Conservation (phyloP, 2,113 vertebrate genomes). For the Haplochromis vanheusdeni region DNA sequence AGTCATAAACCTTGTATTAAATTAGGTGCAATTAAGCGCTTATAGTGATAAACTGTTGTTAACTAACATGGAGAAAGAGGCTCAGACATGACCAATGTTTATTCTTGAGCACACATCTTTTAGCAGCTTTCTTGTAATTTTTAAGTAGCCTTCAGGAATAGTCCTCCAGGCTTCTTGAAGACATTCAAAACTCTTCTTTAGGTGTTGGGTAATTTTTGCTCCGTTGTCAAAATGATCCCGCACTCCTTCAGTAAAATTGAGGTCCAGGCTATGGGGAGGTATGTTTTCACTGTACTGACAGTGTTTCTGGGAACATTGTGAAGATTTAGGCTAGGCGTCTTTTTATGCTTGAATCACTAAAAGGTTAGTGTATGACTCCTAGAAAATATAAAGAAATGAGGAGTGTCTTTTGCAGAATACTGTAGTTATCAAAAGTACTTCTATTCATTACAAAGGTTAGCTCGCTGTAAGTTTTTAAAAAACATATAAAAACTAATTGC, state of each 20-base stretch:
- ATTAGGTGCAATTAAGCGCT: not conserved
- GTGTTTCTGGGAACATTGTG: not conserved
- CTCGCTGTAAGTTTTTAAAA: not conserved
- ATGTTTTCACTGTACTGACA: not conserved
- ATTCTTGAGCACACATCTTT: not conserved
- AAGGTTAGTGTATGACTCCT: not conserved
- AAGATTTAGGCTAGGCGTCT: not conserved
- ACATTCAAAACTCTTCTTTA: not conserved
- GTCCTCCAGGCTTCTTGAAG: not conserved
- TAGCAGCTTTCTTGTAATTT: not conserved
- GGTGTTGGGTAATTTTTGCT: not conserved
- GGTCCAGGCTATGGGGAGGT: not conserved
- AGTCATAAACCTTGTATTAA: not conserved
- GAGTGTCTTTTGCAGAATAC: not conserved
- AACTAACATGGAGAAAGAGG: not conserved
- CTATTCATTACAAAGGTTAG: not conserved
- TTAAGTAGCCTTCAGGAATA: not conserved
- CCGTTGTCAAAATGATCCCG: accelerated
- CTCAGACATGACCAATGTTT: not conserved
- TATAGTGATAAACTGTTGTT: not conserved
- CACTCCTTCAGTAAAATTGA: not conserved
- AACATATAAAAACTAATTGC: not conserved
- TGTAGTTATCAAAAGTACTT: not conserved
- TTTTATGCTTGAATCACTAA: not conserved
- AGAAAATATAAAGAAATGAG: not conserved